phyloP scores from a whole-genome alignment of 2,113 vertebrate species.

The Lamprotornis superbus region DNA sequence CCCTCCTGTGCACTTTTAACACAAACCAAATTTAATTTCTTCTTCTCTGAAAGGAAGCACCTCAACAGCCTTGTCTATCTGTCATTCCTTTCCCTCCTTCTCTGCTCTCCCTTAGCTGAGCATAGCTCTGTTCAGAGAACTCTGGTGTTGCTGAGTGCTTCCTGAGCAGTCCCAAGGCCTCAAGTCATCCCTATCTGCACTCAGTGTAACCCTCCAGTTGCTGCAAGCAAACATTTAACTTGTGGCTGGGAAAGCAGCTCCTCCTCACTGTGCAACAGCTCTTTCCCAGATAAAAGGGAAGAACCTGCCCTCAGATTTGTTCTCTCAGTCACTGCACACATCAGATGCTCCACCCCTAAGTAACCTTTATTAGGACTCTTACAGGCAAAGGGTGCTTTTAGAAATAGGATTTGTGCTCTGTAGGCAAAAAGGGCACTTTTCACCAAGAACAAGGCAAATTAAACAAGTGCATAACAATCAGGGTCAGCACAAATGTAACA shows the following conservation, averaged over 20 bases:
- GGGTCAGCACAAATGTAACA: neutral
- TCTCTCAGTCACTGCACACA: neutral
- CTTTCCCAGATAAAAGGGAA: neutral
- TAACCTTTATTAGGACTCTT: constrained; percentile 2
- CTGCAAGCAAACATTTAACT: neutral
- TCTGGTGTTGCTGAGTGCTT: neutral
- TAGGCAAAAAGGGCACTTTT: neutral
- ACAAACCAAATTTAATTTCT: neutral
- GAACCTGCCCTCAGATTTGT: neutral
- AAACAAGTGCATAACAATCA: neutral
- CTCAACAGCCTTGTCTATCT: rapidly evolving
- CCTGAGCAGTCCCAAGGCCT: neutral
- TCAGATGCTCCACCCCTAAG: neutral
- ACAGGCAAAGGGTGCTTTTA: neutral
- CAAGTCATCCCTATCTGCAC: neutral
- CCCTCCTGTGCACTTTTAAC: neutral
- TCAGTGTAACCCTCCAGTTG: neutral
- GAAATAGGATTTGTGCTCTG: neutral
- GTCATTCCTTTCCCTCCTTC: neutral
- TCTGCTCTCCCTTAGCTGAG: neutral
- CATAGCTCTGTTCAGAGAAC: neutral
- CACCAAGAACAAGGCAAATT: neutral
- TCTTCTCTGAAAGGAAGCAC: neutral
- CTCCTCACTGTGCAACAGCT: neutral
- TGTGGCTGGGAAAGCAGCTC: neutral